Base-by-base conservation (phyloP, 2,888 invertebrate species). In the Cephus pygmeus region DNA sequence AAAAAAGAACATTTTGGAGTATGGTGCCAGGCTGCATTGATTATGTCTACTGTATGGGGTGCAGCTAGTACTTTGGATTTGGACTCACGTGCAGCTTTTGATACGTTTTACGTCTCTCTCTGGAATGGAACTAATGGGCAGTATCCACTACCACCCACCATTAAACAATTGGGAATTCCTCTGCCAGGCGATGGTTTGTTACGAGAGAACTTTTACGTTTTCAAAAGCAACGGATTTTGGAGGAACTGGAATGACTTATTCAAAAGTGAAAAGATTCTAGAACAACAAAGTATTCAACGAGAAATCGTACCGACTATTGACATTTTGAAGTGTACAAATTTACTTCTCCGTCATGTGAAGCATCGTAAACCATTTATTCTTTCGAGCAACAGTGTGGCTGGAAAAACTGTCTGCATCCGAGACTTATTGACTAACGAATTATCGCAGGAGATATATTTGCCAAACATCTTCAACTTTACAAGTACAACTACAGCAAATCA, bases 331-430 rank as follows among this genome's bases (percentile, higher is more conserved):
- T 94, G 89, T 84, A 90, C 91, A 3, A 92, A 92, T 85, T 90
- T 95, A 81, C 87, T 95, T 74, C 90, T 93, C 33, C 90, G 92
- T 69, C 94, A 93, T 85, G 87, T 95, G 12, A 90, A 90, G 56
- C 91, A 93, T 84, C 91, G 91, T 73, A 88, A 92, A 73, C 93
- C 94, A 1, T 88, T 93, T 77, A 89, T 95, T 77, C 88, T 95
- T 80, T 92, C 93, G 33, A 95, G 95, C 2, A 93, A 94, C 1
- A 92, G 93, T 15, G 92, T 94, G 76, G 93, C 94, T n/a, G 95
- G 95, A 15, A 95, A 95, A 90, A 94, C 93, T 35, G 92, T 92
- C 74, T 92, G 93, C 80, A 92, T 93, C 69, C 93, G 93, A 85
- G 87, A 93, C 83, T 90, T 92, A 69, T 85, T 93, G 30, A 90